Percentiles rank a stretch among this genome's conserved stretches.
These are phyloP conservation scores for Galeopsomyia nigrocyanea DNA, from an alignment of 2,888 invertebrate genomes.

Conservation along the genomic window DNA sequence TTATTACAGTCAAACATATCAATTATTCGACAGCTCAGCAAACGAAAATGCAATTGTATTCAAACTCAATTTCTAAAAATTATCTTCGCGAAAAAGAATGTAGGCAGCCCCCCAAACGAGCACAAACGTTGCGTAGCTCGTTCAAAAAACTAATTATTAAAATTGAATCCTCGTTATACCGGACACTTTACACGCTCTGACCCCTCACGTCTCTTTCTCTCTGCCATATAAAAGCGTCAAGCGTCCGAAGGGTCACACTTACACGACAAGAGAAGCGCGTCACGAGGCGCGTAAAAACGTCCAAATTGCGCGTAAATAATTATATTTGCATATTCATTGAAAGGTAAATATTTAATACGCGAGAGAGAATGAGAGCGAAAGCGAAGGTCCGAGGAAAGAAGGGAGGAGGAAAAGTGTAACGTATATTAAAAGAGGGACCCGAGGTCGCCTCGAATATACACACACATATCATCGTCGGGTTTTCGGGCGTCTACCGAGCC, in stretches of 20 bases:
- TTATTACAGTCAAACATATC: too few relatives aligned
- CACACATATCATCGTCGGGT: conserved; percentile 31
- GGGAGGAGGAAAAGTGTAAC: conserved; percentile 61
- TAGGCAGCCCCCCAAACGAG: background rate
- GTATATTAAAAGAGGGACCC: conserved; percentile 56
- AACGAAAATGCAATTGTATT: background rate
- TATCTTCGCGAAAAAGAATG: conserved; percentile 8
- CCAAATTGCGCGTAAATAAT: conserved; percentile 69
- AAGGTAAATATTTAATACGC: conserved; percentile 68
- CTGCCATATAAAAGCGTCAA: too few relatives aligned
- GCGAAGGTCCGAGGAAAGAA: conserved; percentile 47
- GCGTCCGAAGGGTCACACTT: conserved; percentile 1
- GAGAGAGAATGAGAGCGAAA: conserved; percentile 42
- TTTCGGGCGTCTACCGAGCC: conserved; percentile 4
- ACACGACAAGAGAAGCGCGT: conserved; percentile 36
- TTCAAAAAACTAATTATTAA: conserved; percentile 44
- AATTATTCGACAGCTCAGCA: too few relatives aligned
- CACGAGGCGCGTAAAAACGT: conserved; percentile 63
- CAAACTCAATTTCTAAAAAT: background rate
- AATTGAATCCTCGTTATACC: conserved; percentile 45
- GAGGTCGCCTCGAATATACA: background rate
- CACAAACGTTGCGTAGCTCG: background rate
- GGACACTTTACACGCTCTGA: conserved; percentile 24
- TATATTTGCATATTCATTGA: conserved; percentile 70
- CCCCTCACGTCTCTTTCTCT: background rate